Conservation (phyloP, 2,888 invertebrate species). For the Lacanobia oleracea region DNA sequence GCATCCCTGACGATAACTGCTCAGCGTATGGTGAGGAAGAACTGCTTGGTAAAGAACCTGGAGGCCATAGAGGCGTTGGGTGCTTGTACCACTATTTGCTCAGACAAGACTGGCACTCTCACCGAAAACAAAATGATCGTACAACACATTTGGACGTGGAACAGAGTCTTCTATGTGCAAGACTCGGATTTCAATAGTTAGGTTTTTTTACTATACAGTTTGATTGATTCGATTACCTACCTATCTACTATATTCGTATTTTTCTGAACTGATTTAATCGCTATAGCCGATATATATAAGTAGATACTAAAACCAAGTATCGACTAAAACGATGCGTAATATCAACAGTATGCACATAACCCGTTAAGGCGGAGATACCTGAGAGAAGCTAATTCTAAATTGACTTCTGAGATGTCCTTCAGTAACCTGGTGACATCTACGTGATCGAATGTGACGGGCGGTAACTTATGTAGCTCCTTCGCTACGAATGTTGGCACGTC, state of each 20-base stretch:
- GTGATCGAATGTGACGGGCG: too few relatives aligned
- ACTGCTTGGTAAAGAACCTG: constrained; percentile 99
- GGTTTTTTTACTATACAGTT: background rate
- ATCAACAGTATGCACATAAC: too few relatives aligned
- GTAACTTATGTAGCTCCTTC: too few relatives aligned
- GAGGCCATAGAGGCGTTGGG: constrained; percentile 99
- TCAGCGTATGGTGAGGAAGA: constrained; percentile 99
- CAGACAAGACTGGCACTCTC: constrained; percentile 99
- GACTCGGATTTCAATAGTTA: constrained; percentile 88
- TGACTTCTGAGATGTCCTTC: too few relatives aligned
- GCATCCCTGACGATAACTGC: constrained; percentile 99
- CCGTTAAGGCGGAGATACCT: too few relatives aligned
- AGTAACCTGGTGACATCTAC: too few relatives aligned
- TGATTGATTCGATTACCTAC: background rate
- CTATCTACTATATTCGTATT: background rate
- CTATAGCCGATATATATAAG: too few relatives aligned
- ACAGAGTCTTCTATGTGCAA: constrained; percentile 96
- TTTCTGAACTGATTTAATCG: background rate
- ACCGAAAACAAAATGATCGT: constrained; percentile 99
- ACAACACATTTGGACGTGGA: constrained; percentile 99
- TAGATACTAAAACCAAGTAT: too few relatives aligned
- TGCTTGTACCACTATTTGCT: constrained; percentile 99
- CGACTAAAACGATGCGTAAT: too few relatives aligned
- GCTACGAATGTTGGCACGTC: too few relatives aligned
- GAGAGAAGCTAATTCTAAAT: too few relatives aligned